These are phyloP conservation scores for Gymnocephalus cernua DNA, from an alignment of 2,113 vertebrate genomes.

Conservation along the genomic window DNA sequence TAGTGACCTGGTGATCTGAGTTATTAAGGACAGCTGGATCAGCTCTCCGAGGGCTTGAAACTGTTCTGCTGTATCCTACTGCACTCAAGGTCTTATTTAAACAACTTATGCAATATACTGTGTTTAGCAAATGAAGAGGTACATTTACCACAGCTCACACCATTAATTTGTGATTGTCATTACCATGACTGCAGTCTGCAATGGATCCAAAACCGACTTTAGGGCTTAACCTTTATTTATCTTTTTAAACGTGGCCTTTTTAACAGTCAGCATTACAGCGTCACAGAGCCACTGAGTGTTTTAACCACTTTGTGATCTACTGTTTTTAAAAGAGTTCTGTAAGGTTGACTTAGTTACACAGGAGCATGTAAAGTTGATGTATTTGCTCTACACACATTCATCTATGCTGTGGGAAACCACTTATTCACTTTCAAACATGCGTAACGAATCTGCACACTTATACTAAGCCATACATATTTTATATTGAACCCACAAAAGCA, in stretches of 20 bases:
- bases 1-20: too few relatives aligned
- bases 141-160: too few relatives aligned
- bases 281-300: not conserved
- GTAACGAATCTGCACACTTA: not conserved
- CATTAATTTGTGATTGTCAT: not conserved
- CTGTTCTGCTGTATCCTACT: not conserved
- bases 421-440: not conserved
- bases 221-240: not conserved
- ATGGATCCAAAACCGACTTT: not conserved
- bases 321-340: not conserved
- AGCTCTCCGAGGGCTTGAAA: not conserved
- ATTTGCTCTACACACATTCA: not conserved
- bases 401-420: not conserved
- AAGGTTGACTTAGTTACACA: not conserved
- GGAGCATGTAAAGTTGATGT: conserved; percentile 19
- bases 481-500: not conserved
- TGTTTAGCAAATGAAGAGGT: too few relatives aligned
- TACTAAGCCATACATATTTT: not conserved
- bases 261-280: not conserved
- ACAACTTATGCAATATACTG: not conserved
- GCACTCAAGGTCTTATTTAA: not conserved
- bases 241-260: not conserved
- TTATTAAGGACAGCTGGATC: too few relatives aligned
- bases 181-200: not conserved
- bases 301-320: not conserved